Evolutionary conservation across 2,797 vertebrate genomes (phyloP).

Genomic region (Acrossocheilus wenchowensis): DNA sequence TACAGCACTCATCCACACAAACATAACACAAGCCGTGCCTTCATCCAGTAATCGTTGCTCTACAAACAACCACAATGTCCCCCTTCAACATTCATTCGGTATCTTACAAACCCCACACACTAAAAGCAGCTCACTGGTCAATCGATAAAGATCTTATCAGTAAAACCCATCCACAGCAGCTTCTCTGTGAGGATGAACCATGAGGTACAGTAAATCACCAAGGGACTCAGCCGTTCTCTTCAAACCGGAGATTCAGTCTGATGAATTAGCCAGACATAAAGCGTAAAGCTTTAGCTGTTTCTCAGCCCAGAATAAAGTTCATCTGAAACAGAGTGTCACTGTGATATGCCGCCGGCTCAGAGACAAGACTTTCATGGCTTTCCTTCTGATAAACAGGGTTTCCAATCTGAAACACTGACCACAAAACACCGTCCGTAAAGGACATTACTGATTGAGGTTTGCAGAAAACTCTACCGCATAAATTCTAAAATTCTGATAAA

Average conservation of each 20-base stretch:
- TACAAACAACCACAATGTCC: conserved; percentile 5
- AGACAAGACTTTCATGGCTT: conserved; percentile 35
- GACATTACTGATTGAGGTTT: background rate
- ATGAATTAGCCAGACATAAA: conserved; percentile 25
- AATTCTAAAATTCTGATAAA: too few species aligned
- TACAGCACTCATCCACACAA: conserved; percentile 38
- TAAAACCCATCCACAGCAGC: conserved; percentile 27
- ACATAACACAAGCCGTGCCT: conserved; percentile 14
- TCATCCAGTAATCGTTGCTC: background rate
- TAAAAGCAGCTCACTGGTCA: conserved; percentile 36
- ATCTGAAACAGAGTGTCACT: conserved; percentile 29
- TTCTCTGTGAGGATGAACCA: conserved; percentile 14
- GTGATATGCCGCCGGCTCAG: conserved; percentile 26
- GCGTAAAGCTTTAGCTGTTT: background rate
- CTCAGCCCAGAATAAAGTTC: conserved; percentile 17
- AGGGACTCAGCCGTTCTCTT: conserved; percentile 14
- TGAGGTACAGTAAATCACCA: conserved; percentile 11
- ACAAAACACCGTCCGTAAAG: background rate
- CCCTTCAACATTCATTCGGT: conserved; percentile 19
- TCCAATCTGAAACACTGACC: conserved; percentile 23
- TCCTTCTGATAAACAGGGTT: conserved; percentile 38
- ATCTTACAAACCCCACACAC: conserved; percentile 32
- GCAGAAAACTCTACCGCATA: background rate
- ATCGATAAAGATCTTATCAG: conserved; percentile 48
- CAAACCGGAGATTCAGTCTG: conserved; percentile 20